Base-by-base conservation (phyloP, 2,888 invertebrate genomes). In the Vanessa cardui region DNA sequence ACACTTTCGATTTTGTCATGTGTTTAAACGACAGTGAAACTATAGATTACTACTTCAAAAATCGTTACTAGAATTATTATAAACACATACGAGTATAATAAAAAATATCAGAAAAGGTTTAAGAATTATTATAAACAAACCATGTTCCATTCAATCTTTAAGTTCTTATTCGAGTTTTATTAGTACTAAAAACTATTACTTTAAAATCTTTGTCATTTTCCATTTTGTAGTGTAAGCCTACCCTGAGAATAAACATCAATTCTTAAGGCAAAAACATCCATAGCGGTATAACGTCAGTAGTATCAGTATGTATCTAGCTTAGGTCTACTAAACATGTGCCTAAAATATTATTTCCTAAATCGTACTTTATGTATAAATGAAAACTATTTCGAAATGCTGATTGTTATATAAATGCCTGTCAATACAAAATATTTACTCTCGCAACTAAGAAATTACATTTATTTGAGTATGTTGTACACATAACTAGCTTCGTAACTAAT, bases 401-500 rank as follows among this genome's bases (percentile, higher is more conserved):
- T 70, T 56, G 58, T 62, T 79, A 76, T 56, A 77, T 84, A 82
- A 84, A 83, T 82, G 82, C 81, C 81, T 76, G 78, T 75, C 68
- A 72, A 67, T 76, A 76, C 64, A 78, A 75, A 76, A 76, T 74
- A 74, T 72, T 75, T 64, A 75, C 73, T 67, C 73, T 78, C 76
- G 80, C 83, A 84, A 83, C 78, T 81, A 84, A 83, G 78, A 69
- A 77, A 75, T 73, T 71, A 80, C 73, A 77, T 79, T 78, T 80
- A 75, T 77, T 77, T 73, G 78, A 80, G 78, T 82, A 79, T 77
- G 77, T 79, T 77, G 74, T 74, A 82, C 78, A 80, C 80, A 82
- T 77, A 81, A 79, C 85, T 87, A 87, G 84, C 82, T 79, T 83
- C 85, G 85, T 59, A 58, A 66, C 64, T 71, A 71, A 88, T 80